Evolutionary conservation across 2,888 invertebrate species (phyloP), one percentile per base, ranked within the genome.

Genomic region (Calameuta filiformis): DNA sequence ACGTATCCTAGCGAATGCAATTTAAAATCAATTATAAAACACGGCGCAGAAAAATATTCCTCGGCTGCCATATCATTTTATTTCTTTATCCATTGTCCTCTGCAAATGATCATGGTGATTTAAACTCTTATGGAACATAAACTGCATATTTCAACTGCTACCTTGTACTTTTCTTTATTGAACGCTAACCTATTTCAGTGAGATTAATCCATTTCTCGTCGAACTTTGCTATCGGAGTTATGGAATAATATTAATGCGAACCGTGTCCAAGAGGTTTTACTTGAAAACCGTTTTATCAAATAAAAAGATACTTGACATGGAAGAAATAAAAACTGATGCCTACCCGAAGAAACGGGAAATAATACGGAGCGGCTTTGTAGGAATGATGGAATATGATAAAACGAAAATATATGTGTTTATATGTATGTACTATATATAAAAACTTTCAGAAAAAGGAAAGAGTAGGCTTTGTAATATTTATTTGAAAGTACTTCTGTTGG

Each of bases 361-460:
- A 56, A 56, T 56, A 56, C 56, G 2, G 56, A 56, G 56, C 15
- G 23, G 9, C 23, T 56, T 56, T 23, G 9, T 23, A 56, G 23
- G 56, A 71, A 71, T 71, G 71, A 71, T 71, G 71, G 71, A 71
- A 71, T 71, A 71, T 71, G 71, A 71, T 71, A 15, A 71, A 71
- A 71, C 33, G 71, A 23, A 56, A 9, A 11, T 37, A 11, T 11
- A 11, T 12, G 12, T 37, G 4, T 37, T 3, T 37, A 12, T 37
- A 35, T 35, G 9, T 35, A 12, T 35, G 12, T 12, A 12, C 35
- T 40, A 40, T 40, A 56, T 56, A 0, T 23, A 15, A 9, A 23
- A 56, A 9, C 4, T 23, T 56, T 56, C 15, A 23, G 56, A 0
- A 4, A 56, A 56, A 56, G 23, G 40, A 56, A 23, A 9, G 9